Evolutionary conservation across 2,797 vertebrate species (phyloP).

Genomic region (Alauda arvensis): DNA sequence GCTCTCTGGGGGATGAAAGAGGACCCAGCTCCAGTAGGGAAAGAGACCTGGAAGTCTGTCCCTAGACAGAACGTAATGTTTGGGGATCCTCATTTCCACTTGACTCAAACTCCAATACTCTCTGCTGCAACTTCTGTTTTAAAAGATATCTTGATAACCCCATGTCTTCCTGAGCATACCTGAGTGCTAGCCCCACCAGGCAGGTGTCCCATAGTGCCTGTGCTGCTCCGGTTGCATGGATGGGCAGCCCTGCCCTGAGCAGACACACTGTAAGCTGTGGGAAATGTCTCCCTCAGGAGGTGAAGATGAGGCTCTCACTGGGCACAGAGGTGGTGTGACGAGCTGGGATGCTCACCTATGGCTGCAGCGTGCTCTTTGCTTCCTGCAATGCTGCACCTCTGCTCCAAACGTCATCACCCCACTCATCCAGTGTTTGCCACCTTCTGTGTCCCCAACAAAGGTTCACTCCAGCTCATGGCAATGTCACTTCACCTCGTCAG

Average conservation of each 20-base stretch:
- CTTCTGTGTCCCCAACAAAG: not conserved
- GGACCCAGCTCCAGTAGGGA: not conserved
- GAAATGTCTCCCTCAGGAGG: rapidly evolving
- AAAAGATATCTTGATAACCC: not conserved
- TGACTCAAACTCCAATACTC: not conserved
- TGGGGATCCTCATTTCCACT: not conserved
- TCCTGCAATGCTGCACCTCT: not conserved
- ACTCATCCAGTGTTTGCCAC: not conserved
- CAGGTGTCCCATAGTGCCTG: rapidly evolving
- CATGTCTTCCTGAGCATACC: not conserved
- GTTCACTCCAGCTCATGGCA: not conserved
- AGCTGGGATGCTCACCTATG: rapidly evolving
- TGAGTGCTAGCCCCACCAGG: rapidly evolving
- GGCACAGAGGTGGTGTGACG: rapidly evolving
- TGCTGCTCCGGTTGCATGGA: rapidly evolving
- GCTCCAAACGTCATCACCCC: not conserved
- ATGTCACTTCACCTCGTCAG: not conserved
- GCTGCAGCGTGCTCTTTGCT: rapidly evolving
- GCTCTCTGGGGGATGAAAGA: rapidly evolving
- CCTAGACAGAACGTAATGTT: rapidly evolving
- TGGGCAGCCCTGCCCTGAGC: rapidly evolving
- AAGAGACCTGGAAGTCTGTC: not conserved
- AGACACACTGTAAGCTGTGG: rapidly evolving
- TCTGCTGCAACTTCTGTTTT: not conserved
- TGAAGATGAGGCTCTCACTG: not conserved